Evolutionary conservation across 2,888 invertebrate genomes (phyloP).

Genomic region (Microplitis manilae): DNA sequence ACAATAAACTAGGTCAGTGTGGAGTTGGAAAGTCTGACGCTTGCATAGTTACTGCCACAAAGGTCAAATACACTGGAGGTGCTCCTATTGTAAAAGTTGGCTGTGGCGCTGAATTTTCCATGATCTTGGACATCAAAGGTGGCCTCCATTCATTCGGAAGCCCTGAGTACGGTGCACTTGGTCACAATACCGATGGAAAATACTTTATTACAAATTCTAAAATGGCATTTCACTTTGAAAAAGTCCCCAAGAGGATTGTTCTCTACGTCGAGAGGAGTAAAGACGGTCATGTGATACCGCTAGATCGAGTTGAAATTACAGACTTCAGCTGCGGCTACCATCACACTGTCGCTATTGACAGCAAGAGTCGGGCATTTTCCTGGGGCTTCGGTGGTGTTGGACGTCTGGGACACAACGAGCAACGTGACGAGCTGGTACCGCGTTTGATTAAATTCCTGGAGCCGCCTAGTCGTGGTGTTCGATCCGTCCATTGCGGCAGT

Average conservation of each 20-base stretch:
- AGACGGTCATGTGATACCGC: conserved; percentile 87
- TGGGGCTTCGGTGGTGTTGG: conserved; percentile 98
- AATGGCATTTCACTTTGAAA: conserved; percentile 88
- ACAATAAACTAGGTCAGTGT: conserved; percentile 93
- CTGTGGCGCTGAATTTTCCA: conserved; percentile 94
- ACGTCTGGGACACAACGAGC: conserved; percentile 92
- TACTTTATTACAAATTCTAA: conserved; percentile 93
- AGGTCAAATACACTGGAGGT: conserved; percentile 80
- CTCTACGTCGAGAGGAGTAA: conserved; percentile 90
- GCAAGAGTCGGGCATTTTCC: conserved; percentile 89
- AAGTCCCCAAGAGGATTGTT: conserved; percentile 86
- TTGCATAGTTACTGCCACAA: conserved; percentile 72
- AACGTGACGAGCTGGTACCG: conserved; percentile 91
- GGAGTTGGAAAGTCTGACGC: conserved; percentile 81
- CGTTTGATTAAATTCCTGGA: conserved; percentile 90
- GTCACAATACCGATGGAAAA: conserved; percentile 96
- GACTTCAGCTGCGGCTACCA: conserved; percentile 93
- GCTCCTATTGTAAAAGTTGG: conserved; percentile 91
- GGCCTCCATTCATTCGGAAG: conserved; percentile 92
- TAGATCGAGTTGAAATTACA: conserved; percentile 89
- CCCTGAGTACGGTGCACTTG: conserved; percentile 93
- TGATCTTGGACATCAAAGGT: conserved; percentile 91
- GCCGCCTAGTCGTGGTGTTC: conserved; percentile 86
- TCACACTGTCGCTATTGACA: conserved; percentile 92
- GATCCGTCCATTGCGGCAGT: conserved; percentile 87